Conservation (phyloP, 35 echinoderm and acorn worm genomes). For the Apostichopus japonicus region DNA sequence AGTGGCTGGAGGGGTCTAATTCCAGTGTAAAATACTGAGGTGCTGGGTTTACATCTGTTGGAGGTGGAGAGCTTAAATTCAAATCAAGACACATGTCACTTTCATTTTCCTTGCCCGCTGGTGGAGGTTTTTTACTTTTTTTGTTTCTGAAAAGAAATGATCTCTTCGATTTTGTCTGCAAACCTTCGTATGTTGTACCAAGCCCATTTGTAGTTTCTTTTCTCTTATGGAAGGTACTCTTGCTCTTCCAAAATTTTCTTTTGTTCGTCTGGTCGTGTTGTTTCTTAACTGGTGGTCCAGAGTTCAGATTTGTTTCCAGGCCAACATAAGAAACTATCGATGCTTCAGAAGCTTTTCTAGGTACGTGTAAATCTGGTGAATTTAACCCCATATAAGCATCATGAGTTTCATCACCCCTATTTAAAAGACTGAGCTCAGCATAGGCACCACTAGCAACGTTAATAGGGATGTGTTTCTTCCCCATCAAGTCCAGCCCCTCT, state of each 20-base stretch:
- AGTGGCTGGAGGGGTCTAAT: background rate
- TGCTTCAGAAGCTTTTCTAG: background rate
- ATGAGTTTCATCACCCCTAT: background rate
- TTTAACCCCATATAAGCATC: slow-evolving; percentile 22
- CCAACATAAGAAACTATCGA: background rate
- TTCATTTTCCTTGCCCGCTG: background rate
- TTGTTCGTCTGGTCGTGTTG: background rate
- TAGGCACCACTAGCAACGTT: slow-evolving; percentile 22
- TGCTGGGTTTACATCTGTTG: background rate
- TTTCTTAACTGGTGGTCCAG: background rate
- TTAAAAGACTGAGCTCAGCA: slow-evolving; percentile 12
- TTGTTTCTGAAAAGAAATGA: slow-evolving; percentile 29
- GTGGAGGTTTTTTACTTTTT: background rate
- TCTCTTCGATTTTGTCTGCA: slow-evolving; percentile 16
- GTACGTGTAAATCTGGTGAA: background rate
- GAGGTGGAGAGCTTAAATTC: background rate
- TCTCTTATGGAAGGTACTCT: slow-evolving; percentile 15
- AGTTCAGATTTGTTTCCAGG: background rate
- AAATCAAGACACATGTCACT: slow-evolving; percentile 38
- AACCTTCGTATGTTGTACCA: background rate
- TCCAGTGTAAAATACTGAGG: slow-evolving; percentile 43
- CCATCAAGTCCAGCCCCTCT: background rate
- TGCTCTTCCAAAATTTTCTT: slow-evolving; percentile 30
- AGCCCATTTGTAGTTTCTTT: background rate
- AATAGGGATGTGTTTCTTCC: background rate